Evolutionary conservation across 2,888 invertebrate genomes (phyloP).

Genomic region (Seladonia tumulorum): DNA sequence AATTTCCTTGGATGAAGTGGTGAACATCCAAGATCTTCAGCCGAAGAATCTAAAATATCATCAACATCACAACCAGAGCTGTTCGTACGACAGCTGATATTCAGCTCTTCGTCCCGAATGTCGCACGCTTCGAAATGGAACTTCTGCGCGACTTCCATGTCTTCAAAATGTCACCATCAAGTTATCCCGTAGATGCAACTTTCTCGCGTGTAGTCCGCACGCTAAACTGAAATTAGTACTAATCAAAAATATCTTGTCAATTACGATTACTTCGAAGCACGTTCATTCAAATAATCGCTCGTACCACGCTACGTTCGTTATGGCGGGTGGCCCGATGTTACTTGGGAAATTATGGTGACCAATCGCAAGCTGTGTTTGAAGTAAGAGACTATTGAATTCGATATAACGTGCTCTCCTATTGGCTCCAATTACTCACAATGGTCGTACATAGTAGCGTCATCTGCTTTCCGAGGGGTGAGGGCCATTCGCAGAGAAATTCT

Average conservation of each 20-base stretch:
- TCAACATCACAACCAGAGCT: constrained; percentile 88
- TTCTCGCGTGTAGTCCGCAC: constrained; percentile 42
- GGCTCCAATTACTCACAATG: constrained; percentile 62
- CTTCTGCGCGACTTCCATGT: constrained; percentile 82
- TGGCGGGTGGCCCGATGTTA: constrained; percentile 76
- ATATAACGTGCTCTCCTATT: constrained; percentile 64
- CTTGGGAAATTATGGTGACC: constrained; percentile 65
- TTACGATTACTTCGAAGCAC: constrained; percentile 55
- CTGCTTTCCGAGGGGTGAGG: constrained; percentile 50
- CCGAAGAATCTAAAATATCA: constrained; percentile 87
- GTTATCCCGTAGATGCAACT: constrained; percentile 33
- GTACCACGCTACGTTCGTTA: constrained; percentile 78
- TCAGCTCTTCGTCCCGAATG: constrained; percentile 85
- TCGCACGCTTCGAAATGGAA: constrained; percentile 81
- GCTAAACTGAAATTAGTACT: constrained; percentile 47
- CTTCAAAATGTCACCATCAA: constrained; percentile 68
- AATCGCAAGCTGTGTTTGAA: constrained; percentile 62
- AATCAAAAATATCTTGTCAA: constrained; percentile 60
- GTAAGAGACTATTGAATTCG: constrained; percentile 15
- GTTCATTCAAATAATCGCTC: constrained; percentile 75
- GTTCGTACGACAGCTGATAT: constrained; percentile 84
- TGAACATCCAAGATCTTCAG: constrained; percentile 86
- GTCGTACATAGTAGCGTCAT: constrained; percentile 61
- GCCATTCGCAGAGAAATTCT: constrained; percentile 47
- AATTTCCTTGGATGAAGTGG: constrained; percentile 87